A percentile compares a stretch with the other conserved stretches of the same genome.
Evolutionary conservation across 2,113 vertebrate species (phyloP).

Genomic region (Cervus canadensis): DNA sequence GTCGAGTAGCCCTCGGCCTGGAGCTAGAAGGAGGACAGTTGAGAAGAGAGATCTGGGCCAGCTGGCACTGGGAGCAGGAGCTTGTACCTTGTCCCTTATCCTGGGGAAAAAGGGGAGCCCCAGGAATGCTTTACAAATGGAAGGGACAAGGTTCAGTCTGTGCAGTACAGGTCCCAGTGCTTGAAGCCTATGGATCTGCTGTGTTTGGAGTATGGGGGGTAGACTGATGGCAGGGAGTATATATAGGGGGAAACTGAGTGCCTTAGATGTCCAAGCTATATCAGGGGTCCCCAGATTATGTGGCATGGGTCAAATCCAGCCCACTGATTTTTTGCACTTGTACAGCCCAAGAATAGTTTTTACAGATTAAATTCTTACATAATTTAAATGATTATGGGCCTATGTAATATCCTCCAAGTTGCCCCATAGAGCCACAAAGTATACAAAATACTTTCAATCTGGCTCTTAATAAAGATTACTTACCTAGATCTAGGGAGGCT

Average conservation of each 20-base stretch:
- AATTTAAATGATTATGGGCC: not conserved
- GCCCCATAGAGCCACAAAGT: not conserved
- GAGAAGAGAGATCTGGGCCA: not conserved
- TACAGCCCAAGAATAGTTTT: not conserved
- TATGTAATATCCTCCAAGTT: not conserved
- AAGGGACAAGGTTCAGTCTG: not conserved
- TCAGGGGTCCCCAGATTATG: not conserved
- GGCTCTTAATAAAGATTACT: not conserved
- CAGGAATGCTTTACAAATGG: not conserved
- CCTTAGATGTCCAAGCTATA: not conserved
- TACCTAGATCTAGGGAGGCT: not conserved
- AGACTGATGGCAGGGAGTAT: not conserved
- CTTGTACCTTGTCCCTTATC: not conserved
- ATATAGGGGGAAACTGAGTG: not conserved
- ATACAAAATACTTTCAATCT: not conserved
- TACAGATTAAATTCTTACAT: not conserved
- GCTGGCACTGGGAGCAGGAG: not conserved
- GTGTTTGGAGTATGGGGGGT: not conserved
- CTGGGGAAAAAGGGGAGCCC: not conserved
- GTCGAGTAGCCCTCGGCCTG: not conserved
- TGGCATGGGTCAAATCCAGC: not conserved
- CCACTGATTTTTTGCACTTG: not conserved
- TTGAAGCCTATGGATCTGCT: not conserved
- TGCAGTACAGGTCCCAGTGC: not conserved
- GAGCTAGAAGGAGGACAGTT: not conserved